Evolutionary conservation across 2,797 vertebrate genomes (phyloP).

Genomic region (Sebastes melanostomus): DNA sequence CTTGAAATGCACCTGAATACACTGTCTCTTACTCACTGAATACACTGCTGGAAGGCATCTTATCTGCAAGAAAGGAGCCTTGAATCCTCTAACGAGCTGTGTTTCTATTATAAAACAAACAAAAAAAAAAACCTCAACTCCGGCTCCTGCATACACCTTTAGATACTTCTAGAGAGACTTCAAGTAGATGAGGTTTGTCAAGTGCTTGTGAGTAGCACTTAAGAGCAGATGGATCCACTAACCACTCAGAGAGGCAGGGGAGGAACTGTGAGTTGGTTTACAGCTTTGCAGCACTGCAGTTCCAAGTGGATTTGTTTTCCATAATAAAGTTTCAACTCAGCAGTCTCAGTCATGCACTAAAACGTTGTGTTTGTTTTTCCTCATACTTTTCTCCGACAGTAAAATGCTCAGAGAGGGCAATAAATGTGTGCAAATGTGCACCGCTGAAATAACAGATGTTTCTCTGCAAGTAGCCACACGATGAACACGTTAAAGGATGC

Average conservation of each 20-base stretch:
- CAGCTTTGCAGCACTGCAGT: constrained; percentile 5
- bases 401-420: not conserved
- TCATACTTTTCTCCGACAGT: not conserved
- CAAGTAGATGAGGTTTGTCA: constrained; percentile 22
- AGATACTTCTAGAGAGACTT: not conserved
- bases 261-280: constrained; percentile 19
- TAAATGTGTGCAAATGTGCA: not conserved
- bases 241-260: constrained; percentile 2
- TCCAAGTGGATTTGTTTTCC: constrained; percentile 6
- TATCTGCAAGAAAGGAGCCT: not conserved
- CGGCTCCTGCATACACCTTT: not conserved
- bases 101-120: not conserved
- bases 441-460: not conserved
- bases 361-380: not conserved
- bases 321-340: constrained; percentile 6
- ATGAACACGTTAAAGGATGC: not conserved
- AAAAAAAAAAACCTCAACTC: not conserved
- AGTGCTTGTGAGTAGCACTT: constrained; percentile 29
- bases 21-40: not conserved
- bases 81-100: not conserved
- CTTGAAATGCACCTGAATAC: not conserved
- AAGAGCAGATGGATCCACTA: constrained; percentile 25
- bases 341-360: not conserved
- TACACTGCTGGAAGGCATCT: not conserved
- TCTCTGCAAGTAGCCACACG: not conserved